Evolutionary conservation across 2,888 invertebrate species (phyloP).

Genomic region (Charanyca ferruginea): DNA sequence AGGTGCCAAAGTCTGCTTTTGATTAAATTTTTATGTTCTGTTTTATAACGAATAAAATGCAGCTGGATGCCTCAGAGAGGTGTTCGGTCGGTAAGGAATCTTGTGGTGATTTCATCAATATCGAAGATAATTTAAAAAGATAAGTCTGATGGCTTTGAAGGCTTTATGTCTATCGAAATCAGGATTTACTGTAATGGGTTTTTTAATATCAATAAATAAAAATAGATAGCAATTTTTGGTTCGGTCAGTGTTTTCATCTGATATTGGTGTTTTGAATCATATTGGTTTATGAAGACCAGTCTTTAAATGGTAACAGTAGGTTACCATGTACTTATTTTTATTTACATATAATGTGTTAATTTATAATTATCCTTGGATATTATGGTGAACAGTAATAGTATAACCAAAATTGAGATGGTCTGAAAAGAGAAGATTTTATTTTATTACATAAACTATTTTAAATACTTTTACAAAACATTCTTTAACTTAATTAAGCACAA

Average conservation of each 20-base stretch:
- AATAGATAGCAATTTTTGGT: constrained; percentile 2
- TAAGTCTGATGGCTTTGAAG: constrained; percentile 48
- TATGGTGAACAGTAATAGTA: too few species aligned
- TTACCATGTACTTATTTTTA: not conserved
- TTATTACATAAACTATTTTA: too few species aligned
- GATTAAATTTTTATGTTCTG: constrained; percentile 69
- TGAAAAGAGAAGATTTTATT: too few species aligned
- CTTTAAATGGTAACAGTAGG: not conserved
- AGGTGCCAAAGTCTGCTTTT: constrained; percentile 57
- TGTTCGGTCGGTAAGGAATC: constrained; percentile 30
- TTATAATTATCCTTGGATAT: too few species aligned
- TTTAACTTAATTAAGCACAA: too few species aligned
- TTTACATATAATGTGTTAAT: too few species aligned
- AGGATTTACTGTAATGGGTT: constrained; percentile 45
- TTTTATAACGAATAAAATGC: constrained; percentile 64
- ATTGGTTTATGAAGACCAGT: not conserved
- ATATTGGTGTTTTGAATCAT: not conserved
- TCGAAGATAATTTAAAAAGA: constrained; percentile 43
- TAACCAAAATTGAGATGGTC: too few species aligned
- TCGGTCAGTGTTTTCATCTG: constrained; percentile 10
- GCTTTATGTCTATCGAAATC: constrained; percentile 43
- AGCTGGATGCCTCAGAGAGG: constrained; percentile 40
- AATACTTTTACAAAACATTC: too few species aligned
- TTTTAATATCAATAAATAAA: constrained; percentile 44
- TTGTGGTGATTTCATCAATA: constrained; percentile 54